A percentile compares a stretch with the other conserved stretches of the same genome.
Conservation (phyloP, 1,140 invertebrate species). For the Lanistes nyassanus region DNA sequence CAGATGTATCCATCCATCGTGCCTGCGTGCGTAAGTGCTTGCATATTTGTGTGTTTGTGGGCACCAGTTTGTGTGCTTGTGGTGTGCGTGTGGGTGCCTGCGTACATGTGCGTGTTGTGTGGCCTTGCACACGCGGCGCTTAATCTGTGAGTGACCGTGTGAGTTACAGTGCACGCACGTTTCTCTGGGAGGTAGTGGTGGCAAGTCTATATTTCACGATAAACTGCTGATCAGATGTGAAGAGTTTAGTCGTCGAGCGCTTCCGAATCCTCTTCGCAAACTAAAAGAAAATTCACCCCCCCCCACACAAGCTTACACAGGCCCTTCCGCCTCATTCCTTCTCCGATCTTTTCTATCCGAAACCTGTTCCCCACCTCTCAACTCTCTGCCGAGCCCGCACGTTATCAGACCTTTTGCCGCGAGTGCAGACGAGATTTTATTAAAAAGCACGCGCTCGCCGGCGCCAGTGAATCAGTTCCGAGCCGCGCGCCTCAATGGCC, state of each 20-base stretch:
- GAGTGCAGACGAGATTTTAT: slow-evolving; percentile 1
- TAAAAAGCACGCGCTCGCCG: background rate
- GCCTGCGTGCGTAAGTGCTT: background rate
- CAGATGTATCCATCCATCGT: too few relatives aligned
- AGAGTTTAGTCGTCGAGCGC: background rate
- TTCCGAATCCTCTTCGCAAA: background rate
- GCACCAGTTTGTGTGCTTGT: background rate
- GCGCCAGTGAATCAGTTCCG: slow-evolving; percentile 16
- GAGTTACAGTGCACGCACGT: background rate
- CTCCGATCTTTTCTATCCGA: background rate
- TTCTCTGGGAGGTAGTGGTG: too few relatives aligned
- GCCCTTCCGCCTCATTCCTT: background rate
- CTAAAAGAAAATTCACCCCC: background rate
- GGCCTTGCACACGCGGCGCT: background rate
- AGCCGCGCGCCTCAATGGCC: slow-evolving; percentile 4
- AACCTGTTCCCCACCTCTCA: background rate
- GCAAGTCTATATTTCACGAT: too few relatives aligned
- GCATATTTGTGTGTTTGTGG: background rate
- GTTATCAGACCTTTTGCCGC: background rate
- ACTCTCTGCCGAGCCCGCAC: background rate
- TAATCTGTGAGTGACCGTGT: background rate
- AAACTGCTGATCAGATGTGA: too few relatives aligned
- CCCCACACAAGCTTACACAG: background rate
- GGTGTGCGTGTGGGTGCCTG: background rate
- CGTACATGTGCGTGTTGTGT: slow-evolving; percentile 1